Base-by-base conservation (phyloP, 2,113 vertebrate genomes). In the Rhodinocichla rosea region DNA sequence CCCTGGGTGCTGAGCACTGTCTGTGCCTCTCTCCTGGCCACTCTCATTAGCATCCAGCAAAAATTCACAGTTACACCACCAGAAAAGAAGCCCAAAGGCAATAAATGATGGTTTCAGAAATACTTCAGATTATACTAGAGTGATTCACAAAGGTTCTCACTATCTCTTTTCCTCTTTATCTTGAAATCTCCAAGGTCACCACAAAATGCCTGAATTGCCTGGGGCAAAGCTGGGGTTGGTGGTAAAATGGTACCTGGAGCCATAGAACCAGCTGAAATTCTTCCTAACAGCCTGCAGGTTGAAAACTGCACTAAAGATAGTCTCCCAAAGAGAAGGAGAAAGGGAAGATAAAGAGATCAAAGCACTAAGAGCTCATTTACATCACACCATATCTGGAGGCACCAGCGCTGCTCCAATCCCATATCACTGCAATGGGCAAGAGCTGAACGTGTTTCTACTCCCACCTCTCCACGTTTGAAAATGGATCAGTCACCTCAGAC, bases 101-200 rank as follows among this genome's bases (percentile, higher is more conserved):
- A 83, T 60, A 79, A 89, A 80, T 30, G 50, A 73, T 57, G 84
- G 89, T 16, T 92, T 94, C 83, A 92, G 67, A 89, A 96, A 95
- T 95, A 92, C 89, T 95, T 95, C 67, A 63, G 59, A 95, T 95
- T 65, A 50, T 88, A 85, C 50, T 24, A 27, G 53, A 74, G 60
- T 97, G 95, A 97, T 95, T 97, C 96, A 95, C 74, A 96, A 94
- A 97, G 91, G 62, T 69, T 87, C 70, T 82, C 49, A 20, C 90
- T 95, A 95, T 96, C 94, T 95, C 40, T 50, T 91, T 91, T 75
- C 62, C 78, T 77, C 89, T 87, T 77, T 94, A 97, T 97, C 95
- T 89, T 39, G 40, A 92, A 63, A 97, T 97, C 95, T 92, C 83
- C 30, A 6, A 92, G 94, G 92, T 82, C 89, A 89, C 95, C 96